These are phyloP conservation scores for Dendrophyllia cribrosa DNA, from an alignment of 64 coral and sea anemone genomes.

Conservation along the genomic window DNA sequence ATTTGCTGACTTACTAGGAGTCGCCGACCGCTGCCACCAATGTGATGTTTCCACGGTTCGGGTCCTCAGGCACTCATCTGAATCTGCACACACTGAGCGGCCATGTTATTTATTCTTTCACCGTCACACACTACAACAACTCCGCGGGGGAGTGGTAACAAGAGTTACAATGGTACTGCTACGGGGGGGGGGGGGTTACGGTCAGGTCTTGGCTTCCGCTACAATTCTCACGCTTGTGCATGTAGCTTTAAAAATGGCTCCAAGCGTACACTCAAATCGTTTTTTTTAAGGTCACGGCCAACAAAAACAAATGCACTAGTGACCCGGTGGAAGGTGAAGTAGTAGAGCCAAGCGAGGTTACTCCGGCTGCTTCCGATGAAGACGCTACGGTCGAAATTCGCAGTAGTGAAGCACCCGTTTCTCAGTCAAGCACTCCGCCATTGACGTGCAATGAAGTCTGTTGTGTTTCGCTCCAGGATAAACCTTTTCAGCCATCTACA, in stretches of 20 bases:
- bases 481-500: not conserved
- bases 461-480: slow-evolving; percentile 12
- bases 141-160: no score
- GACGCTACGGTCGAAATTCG: slow-evolving; percentile 9
- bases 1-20: no score
- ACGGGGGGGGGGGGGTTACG: no score
- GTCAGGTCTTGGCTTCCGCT: no score
- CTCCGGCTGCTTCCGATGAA: slow-evolving; percentile 29
- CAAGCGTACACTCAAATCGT: slow-evolving; percentile 43
- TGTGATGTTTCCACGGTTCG: no score
- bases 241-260: slow-evolving; percentile 50
- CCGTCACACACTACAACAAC: no score
- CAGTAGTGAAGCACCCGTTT: slow-evolving; percentile 14
- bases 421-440: slow-evolving; percentile 20
- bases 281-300: slow-evolving; percentile 43
- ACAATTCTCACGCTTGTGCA: not conserved
- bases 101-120: no score
- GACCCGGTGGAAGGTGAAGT: slow-evolving; percentile 50
- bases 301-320: slow-evolving; percentile 59
- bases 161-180: no score
- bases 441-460: slow-evolving; percentile 20
- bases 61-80: no score
- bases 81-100: no score
- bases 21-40: no score
- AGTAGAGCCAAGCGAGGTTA: slow-evolving; percentile 15